Evolutionary conservation across 2,797 vertebrate species (phyloP).

Genomic region (Pangasius sanitwongsei): DNA sequence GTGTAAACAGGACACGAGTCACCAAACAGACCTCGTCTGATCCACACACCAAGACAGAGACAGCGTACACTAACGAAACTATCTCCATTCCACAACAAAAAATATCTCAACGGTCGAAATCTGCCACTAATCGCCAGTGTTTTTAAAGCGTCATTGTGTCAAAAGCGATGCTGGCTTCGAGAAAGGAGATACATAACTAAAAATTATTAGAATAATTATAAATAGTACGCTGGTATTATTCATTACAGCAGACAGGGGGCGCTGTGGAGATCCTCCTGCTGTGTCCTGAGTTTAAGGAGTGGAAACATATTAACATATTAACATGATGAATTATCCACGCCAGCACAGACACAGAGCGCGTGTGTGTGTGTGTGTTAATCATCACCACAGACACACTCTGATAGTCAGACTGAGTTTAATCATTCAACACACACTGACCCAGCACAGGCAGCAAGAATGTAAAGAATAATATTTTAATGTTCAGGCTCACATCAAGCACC

Average conservation of each 20-base stretch:
- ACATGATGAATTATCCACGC: conserved; percentile 63
- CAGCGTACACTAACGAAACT: background rate
- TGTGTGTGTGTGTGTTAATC: background rate
- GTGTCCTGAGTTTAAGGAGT: conserved; percentile 61
- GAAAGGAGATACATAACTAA: background rate
- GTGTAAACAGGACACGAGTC: conserved; percentile 34
- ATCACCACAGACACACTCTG: background rate
- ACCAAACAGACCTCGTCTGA: background rate
- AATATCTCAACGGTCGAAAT: background rate
- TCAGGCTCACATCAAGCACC: background rate
- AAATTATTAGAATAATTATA: background rate
- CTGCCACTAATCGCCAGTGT: background rate
- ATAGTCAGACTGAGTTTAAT: background rate
- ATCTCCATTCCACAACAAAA: background rate
- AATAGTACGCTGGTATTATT: background rate
- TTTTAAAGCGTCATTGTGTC: too few species aligned
- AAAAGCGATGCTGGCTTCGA: background rate
- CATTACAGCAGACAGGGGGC: background rate
- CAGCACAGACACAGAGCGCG: conserved; percentile 30
- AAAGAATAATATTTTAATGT: background rate
- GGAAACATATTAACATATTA: conserved; percentile 65
- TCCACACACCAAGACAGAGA: conserved; percentile 11
- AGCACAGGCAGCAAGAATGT: background rate
- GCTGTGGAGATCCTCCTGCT: conserved; percentile 15
- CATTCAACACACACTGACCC: background rate